Evolutionary conservation across 2,113 vertebrate genomes (phyloP).

Genomic region (Morone chrysops): DNA sequence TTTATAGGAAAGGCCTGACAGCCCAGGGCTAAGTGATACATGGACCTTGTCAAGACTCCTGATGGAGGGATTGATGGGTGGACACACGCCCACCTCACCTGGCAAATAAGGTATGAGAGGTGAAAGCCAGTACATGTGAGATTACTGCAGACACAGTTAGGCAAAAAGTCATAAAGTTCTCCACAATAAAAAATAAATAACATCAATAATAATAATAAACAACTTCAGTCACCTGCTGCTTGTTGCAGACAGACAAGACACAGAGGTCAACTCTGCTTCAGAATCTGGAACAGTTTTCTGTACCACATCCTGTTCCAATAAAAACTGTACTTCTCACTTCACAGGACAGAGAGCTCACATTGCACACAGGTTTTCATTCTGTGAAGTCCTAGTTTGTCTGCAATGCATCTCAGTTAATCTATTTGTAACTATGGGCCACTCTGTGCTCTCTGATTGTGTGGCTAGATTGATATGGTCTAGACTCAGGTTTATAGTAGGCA

Average conservation of each 20-base stretch:
- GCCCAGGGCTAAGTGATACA: conserved; percentile 73
- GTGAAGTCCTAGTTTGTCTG: not conserved
- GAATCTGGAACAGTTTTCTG: conserved; percentile 14
- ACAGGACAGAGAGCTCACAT: not conserved
- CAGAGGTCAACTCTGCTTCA: conserved; percentile 12
- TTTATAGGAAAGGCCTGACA: conserved; percentile 67
- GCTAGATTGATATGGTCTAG: conserved; percentile 39
- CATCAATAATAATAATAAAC: not conserved
- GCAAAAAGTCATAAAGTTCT: too few species aligned
- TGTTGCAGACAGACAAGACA: not conserved
- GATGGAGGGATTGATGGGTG: conserved; percentile 67
- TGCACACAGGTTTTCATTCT: not conserved
- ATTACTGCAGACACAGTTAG: conserved; percentile 4
- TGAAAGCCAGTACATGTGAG: not conserved
- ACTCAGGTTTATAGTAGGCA: not conserved
- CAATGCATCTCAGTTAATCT: conserved; percentile 37
- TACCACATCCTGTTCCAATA: not conserved
- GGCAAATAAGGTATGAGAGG: not conserved
- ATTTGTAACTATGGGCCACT: conserved; percentile 36
- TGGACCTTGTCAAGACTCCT: conserved; percentile 68
- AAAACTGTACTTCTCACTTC: not conserved
- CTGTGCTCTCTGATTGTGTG: conserved; percentile 34
- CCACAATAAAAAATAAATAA: not conserved
- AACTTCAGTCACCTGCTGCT: conserved; percentile 1
- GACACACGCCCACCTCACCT: conserved; percentile 20